Percentiles rank a stretch among this genome's conserved stretches.
These are phyloP conservation scores for Laothoe populi DNA, from an alignment of 2,888 invertebrate genomes.

Conservation along the genomic window DNA sequence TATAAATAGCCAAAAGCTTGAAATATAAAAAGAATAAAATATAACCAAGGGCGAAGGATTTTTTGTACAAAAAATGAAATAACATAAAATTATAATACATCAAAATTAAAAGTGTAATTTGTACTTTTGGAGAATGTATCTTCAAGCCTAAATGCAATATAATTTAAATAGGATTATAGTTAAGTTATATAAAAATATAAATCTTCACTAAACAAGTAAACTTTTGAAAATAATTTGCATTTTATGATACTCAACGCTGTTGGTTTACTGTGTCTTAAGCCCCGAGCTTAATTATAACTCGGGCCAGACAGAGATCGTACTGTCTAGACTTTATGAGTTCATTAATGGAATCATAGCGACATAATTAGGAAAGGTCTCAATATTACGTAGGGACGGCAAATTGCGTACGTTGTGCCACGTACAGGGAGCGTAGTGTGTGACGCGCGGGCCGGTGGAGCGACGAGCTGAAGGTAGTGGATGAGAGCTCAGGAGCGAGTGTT, in stretches of 20 bases:
- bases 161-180: conserved; percentile 19
- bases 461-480: conserved; percentile 15
- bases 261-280: conserved; percentile 11
- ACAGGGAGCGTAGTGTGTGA: neutral
- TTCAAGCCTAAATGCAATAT: neutral
- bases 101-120: neutral
- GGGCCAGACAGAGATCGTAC: conserved; percentile 5
- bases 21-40: neutral
- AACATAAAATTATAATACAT: neutral
- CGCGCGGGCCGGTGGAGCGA: conserved; percentile 16
- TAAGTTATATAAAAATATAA: conserved; percentile 17
- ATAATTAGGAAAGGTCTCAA: conserved; percentile 9
- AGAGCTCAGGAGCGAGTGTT: conserved; percentile 19
- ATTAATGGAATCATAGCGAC: conserved; percentile 4
- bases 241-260: conserved; percentile 18
- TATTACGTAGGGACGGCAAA: neutral
- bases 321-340: conserved; percentile 21
- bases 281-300: conserved; percentile 9
- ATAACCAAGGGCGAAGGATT: neutral
- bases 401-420: neutral
- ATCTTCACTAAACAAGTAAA: conserved; percentile 21
- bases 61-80: neutral
- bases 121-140: neutral
- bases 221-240: conserved; percentile 21
- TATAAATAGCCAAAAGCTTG: no score